Conservation (phyloP, 2,113 vertebrate genomes). For the Capreolus pygargus region DNA sequence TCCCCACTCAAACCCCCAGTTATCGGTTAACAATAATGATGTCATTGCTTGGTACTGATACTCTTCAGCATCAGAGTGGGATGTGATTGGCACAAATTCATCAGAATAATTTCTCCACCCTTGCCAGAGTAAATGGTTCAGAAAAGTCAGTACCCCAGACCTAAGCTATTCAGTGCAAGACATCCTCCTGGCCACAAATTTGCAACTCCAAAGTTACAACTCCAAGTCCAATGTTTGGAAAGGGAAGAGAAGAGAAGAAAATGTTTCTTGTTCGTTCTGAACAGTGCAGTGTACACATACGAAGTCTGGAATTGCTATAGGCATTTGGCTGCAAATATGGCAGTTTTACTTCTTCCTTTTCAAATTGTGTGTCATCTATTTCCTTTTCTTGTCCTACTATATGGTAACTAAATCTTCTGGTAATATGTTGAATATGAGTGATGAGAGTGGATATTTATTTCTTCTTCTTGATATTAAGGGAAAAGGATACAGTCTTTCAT, state of each 20-base stretch:
- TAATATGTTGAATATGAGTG: neutral
- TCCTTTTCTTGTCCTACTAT: neutral
- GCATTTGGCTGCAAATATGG: neutral
- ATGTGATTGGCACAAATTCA: neutral
- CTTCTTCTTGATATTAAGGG: neutral
- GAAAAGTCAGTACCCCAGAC: neutral
- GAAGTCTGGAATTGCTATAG: neutral
- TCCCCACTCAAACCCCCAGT: fast-evolving
- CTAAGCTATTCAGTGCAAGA: neutral
- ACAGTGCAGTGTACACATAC: neutral
- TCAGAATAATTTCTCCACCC: neutral
- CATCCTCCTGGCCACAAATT: neutral
- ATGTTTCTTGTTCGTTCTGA: neutral
- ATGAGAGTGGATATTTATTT: neutral
- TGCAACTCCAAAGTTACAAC: neutral
- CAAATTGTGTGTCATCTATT: neutral
- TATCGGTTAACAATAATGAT: neutral
- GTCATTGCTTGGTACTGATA: neutral
- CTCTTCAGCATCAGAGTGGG: neutral
- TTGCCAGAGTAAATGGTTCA: neutral
- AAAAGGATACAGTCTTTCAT: neutral
- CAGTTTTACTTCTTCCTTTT: neutral
- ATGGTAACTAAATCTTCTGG: neutral
- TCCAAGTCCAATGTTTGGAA: neutral
- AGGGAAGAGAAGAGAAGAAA: neutral